A percentile compares a stretch with the other conserved stretches of the same genome.
phyloP scores from a whole-genome alignment of 2,113 vertebrate genomes.

The Poicephalus gulielmi region DNA sequence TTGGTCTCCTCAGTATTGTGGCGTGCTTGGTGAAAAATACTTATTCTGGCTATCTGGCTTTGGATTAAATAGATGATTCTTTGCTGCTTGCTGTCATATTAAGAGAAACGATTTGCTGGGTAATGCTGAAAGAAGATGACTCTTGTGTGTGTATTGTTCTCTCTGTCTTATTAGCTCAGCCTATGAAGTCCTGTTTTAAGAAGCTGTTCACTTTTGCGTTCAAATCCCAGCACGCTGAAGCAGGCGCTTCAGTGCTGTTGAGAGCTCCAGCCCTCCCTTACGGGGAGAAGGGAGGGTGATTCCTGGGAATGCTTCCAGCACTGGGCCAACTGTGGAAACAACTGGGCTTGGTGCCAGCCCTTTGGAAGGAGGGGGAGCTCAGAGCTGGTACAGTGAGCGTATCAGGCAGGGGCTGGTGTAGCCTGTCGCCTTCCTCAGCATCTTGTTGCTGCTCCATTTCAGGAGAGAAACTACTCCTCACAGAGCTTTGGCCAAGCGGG shows the following conservation, averaged over 20 bases:
- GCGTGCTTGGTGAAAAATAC: neutral
- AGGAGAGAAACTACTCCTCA: neutral
- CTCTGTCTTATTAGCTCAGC: neutral
- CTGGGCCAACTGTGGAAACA: conserved; percentile 8
- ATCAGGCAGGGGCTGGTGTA: conserved; percentile 10
- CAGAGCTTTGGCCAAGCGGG: neutral
- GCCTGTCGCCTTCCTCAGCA: neutral
- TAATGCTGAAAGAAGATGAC: neutral
- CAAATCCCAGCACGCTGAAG: neutral
- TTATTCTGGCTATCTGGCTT: neutral
- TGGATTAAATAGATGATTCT: neutral
- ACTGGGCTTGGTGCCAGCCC: conserved; percentile 7
- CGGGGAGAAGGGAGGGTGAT: neutral
- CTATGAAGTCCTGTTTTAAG: neutral
- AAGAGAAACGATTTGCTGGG: neutral
- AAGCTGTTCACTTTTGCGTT: neutral
- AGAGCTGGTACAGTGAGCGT: neutral
- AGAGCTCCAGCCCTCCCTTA: neutral
- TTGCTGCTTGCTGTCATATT: neutral
- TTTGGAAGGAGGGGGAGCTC: neutral
- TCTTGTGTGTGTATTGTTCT: neutral
- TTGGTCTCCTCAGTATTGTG: neutral
- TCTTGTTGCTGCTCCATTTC: neutral
- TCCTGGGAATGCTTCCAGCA: conserved; percentile 37
- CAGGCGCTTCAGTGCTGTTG: neutral